phyloP scores from a whole-genome alignment of 35 echinoderm and acorn worm species.

The Ophiothrix spiculata region DNA sequence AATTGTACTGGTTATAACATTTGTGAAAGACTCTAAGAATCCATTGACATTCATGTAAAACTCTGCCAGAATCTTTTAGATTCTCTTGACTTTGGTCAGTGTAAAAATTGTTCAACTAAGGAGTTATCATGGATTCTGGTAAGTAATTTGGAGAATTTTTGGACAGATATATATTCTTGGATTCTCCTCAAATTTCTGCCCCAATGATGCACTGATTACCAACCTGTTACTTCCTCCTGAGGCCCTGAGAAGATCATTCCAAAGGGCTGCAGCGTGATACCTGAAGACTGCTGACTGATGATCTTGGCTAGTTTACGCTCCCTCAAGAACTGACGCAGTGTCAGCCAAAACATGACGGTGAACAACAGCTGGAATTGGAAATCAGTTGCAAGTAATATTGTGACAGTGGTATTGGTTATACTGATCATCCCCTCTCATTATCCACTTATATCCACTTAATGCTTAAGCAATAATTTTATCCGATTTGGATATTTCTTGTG shows the following conservation, averaged over 20 bases:
- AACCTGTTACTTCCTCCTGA: slow-evolving; percentile 68
- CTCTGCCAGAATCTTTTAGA: not conserved
- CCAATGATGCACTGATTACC: not conserved
- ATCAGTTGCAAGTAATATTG: too few relatives aligned
- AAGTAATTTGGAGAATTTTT: not conserved
- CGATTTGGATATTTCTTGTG: too few relatives aligned
- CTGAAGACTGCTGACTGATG: slow-evolving; percentile 35
- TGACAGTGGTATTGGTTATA: too few relatives aligned
- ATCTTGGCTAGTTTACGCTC: slow-evolving; percentile 46
- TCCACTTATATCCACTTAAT: too few relatives aligned
- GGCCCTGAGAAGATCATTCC: slow-evolving; percentile 95
- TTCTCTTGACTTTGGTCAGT: not conserved
- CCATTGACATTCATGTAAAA: not conserved
- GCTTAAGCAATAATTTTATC: too few relatives aligned
- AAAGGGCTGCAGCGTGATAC: slow-evolving; percentile 90
- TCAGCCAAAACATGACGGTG: slow-evolving; percentile 90
- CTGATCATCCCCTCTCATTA: too few relatives aligned
- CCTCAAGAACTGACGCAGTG: slow-evolving; percentile 81
- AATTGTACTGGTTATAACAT: too few relatives aligned
- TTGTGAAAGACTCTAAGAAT: too few relatives aligned
- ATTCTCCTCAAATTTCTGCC: not conserved
- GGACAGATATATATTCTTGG: not conserved
- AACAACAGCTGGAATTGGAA: slow-evolving; percentile 34
- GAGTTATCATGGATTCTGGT: not conserved
- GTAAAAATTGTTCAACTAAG: not conserved